These are phyloP conservation scores for Stenodema calcarata DNA, from an alignment of 2,888 invertebrate genomes.

Conservation along the genomic window DNA sequence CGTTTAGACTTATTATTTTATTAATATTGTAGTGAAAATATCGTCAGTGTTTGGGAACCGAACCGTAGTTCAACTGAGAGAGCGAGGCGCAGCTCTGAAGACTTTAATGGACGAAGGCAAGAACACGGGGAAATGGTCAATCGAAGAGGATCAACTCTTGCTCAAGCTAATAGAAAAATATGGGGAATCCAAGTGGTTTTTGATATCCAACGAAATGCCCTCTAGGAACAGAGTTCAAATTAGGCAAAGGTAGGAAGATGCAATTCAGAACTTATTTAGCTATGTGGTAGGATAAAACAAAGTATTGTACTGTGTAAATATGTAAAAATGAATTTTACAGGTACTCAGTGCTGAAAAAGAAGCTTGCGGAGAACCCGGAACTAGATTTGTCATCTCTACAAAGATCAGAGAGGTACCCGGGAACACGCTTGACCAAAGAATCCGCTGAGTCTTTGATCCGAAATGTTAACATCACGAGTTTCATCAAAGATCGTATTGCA, in stretches of 20 bases:
- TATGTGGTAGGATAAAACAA: too few relatives aligned
- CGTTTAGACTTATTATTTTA: too few relatives aligned
- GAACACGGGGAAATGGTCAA: background rate
- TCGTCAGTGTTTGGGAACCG: background rate
- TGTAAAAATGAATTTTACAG: background rate
- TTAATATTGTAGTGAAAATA: background rate
- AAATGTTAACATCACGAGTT: background rate
- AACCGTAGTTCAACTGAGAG: background rate
- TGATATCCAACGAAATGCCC: background rate
- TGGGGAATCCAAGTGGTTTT: background rate
- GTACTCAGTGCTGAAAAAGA: background rate
- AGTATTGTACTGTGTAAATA: too few relatives aligned
- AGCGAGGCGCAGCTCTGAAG: background rate
- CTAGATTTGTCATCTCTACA: background rate
- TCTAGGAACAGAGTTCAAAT: background rate
- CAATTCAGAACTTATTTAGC: too few relatives aligned
- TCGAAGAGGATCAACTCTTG: background rate
- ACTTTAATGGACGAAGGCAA: background rate
- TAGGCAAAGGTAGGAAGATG: background rate
- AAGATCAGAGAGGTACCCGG: background rate
- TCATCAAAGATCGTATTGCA: background rate
- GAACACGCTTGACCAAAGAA: background rate
- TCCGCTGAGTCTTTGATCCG: background rate
- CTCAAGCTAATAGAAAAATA: background rate
- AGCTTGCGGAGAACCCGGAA: background rate